Conservation (phyloP, 2,888 invertebrate species). For the Drosophila affinis region DNA sequence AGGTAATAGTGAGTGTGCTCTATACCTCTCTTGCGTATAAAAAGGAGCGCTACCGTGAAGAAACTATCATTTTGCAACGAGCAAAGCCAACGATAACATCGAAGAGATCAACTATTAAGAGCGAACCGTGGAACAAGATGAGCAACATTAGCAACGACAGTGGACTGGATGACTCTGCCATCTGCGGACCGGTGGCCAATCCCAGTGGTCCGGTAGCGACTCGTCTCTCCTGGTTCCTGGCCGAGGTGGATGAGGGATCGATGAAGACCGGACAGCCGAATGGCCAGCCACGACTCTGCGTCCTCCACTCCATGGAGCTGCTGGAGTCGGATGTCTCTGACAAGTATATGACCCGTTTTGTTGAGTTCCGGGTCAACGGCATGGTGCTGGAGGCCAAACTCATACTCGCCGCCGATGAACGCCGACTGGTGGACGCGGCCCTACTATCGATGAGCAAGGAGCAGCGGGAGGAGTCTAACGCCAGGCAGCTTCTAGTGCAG, state of each 20-base stretch:
- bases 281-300: constrained; percentile 44
- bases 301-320: constrained; percentile 76
- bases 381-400: constrained; percentile 63
- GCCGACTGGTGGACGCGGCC: constrained; percentile 58
- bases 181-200: constrained; percentile 21
- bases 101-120: background rate
- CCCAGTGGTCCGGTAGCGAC: constrained; percentile 35
- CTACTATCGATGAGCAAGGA: constrained; percentile 51
- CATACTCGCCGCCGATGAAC: constrained; percentile 71
- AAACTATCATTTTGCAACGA: constrained; percentile 50
- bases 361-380: constrained; percentile 64
- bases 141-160: constrained; percentile 67
- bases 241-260: constrained; percentile 70
- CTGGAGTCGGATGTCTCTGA: constrained; percentile 64
- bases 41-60: constrained; percentile 9
- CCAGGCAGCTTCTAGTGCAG: constrained; percentile 59
- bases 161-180: constrained; percentile 64
- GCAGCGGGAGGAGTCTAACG: constrained; percentile 26
- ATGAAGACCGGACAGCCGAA: constrained; percentile 39
- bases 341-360: constrained; percentile 65
- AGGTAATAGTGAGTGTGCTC: constrained; percentile 5
- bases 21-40: background rate
- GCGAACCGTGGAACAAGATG: constrained; percentile 35
- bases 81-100: constrained; percentile 24
- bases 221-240: constrained; percentile 76